Percentiles rank a stretch among this genome's conserved stretches.
phyloP scores from a whole-genome alignment of 1,140 invertebrate genomes.

The Samia ricini region DNA sequence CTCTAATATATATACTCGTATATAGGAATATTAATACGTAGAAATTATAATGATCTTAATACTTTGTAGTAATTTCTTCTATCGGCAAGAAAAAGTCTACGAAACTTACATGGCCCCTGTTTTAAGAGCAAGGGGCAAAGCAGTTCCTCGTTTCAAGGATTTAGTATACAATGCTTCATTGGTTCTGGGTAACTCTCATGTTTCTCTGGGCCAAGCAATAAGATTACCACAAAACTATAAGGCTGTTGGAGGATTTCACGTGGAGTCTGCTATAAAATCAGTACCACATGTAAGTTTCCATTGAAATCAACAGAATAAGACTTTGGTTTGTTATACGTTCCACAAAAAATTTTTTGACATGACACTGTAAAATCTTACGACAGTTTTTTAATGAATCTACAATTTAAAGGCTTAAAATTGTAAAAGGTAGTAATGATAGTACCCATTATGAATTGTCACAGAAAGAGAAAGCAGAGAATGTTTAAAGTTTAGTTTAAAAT shows the following conservation, averaged over 20 bases:
- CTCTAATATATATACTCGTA: no score
- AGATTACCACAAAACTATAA: slow-evolving; percentile 35
- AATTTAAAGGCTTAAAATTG: no score
- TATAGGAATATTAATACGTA: no score
- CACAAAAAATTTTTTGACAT: no score
- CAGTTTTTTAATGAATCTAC: no score
- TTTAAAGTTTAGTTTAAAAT: no score
- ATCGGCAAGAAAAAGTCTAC: slow-evolving; percentile 2
- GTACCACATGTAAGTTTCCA: slow-evolving; percentile 26
- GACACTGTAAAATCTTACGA: no score
- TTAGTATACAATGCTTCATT: slow-evolving; percentile 33
- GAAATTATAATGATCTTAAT: neutral
- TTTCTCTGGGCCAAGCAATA: slow-evolving; percentile 27
- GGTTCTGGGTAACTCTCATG: slow-evolving; percentile 34
- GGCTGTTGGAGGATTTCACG: slow-evolving; percentile 36
- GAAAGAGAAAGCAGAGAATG: no score
- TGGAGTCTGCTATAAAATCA: slow-evolving; percentile 23
- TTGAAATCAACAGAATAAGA: no score
- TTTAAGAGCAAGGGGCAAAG: slow-evolving; percentile 10
- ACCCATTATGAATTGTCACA: no score
- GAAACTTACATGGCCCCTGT: slow-evolving; percentile 14
- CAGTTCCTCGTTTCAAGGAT: slow-evolving; percentile 16
- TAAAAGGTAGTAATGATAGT: no score
- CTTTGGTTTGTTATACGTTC: no score
- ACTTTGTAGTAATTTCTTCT: slow-evolving; percentile 9